phyloP scores from a whole-genome alignment of 2,113 vertebrate genomes.

The Cygnus atratus region DNA sequence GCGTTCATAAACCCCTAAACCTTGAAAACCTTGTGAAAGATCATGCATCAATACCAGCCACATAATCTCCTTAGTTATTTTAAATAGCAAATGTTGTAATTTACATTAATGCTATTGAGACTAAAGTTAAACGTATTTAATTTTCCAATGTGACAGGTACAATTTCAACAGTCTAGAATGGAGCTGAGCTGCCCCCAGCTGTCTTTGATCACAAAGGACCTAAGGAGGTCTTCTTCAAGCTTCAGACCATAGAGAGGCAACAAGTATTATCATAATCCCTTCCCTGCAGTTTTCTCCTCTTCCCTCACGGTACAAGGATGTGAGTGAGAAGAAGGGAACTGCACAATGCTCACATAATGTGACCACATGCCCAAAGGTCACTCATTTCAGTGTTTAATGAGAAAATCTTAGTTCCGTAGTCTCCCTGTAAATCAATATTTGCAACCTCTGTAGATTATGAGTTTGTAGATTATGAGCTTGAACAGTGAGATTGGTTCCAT shows the following conservation, averaged over 20 bases:
- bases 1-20: accelerated
- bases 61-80: background rate
- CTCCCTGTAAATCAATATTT: background rate
- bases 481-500: background rate
- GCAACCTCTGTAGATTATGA: background rate
- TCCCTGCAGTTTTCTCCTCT: background rate
- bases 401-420: background rate
- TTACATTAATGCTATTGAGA: background rate
- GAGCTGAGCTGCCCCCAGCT: background rate
- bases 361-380: background rate
- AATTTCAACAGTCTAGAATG: background rate
- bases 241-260: background rate
- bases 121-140: background rate
- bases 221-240: background rate
- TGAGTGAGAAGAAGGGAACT: background rate
- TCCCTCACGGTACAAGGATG: background rate
- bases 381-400: background rate
- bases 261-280: background rate
- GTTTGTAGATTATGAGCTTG: background rate
- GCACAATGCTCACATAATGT: background rate
- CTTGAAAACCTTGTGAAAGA: background rate
- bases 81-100: background rate
- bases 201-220: background rate
- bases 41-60: background rate
- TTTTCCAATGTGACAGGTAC: background rate